Base-by-base conservation (phyloP, 1,140 invertebrate species). In the Drosophila sulfurigaster region DNA sequence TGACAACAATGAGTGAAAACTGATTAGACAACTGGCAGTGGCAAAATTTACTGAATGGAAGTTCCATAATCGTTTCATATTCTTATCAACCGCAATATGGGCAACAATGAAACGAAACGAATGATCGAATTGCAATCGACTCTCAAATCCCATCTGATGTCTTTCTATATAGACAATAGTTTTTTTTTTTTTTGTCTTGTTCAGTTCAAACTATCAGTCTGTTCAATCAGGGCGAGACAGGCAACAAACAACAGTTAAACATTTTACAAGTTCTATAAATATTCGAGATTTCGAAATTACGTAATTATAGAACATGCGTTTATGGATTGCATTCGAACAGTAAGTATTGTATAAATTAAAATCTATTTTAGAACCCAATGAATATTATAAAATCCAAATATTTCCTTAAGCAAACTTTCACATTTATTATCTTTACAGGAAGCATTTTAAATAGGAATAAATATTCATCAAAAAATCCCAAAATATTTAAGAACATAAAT, bases 31-130 rank as follows among this genome's bases (percentile, higher is more conserved):
- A 43, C 13, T 16, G 52, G 4, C 52, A 11, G 28, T 43, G 58
- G 43, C 57, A 20, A 56, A 67, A 63, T 91, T 91, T 91, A 82
- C 80, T 91, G 87, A 91, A 91, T 91, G 87, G 83, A 75, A 62
- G 1, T 56, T 5, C 30, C 30, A 56, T 38, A 56, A 56, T 56
- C 49, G 7, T 30, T 52, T 30, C 25, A 28, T 58, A 25, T 78
- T 2, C 75, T 83, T 76, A 75, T 64, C 68, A 71, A 64, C 35
- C 11, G 8, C 35, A 10, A 41, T 25, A 25, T 10, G 30, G 56
- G 79, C 83, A 87, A 86, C 78, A 85, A 80, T 82, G 80, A 78
- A 81, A 68, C 69, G 15, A 48, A 58, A 41, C 56, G 56, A 41
- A 41, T 15, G 30, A 49, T 35, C 16, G 3, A 62, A 28, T 16